phyloP scores from a whole-genome alignment of 2,113 vertebrate genomes.

The Epinephelus cyanopodus region DNA sequence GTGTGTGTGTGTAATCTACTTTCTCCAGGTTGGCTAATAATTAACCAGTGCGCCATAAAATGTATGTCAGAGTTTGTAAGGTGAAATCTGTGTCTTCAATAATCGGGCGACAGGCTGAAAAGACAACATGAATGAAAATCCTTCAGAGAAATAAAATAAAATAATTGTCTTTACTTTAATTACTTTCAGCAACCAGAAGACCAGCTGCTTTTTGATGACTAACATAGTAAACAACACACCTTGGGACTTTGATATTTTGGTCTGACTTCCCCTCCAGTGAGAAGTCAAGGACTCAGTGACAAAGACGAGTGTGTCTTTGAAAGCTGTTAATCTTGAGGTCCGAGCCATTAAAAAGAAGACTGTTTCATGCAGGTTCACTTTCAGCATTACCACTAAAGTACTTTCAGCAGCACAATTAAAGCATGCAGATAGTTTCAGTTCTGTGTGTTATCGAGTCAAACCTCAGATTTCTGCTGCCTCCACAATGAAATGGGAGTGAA shows the following conservation, averaged over 20 bases:
- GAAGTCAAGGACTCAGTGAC: constrained; percentile 14
- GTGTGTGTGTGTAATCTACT: background rate
- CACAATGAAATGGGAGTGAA: background rate
- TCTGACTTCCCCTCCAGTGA: background rate
- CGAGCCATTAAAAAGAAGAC: background rate
- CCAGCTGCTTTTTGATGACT: background rate
- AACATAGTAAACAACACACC: constrained; percentile 29
- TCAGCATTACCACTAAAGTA: background rate
- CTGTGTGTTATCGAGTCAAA: background rate
- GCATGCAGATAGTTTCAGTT: background rate
- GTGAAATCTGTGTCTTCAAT: background rate
- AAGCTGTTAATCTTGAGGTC: constrained; percentile 6
- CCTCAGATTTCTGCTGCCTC: background rate
- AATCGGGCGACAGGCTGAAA: background rate
- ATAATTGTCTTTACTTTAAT: background rate
- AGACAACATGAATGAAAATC: background rate
- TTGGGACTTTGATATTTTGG: constrained; percentile 16
- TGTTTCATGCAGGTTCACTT: background rate
- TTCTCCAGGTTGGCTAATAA: constrained; percentile 51
- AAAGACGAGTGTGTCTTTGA: constrained; percentile 11
- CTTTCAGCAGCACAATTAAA: background rate
- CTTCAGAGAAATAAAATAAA: background rate
- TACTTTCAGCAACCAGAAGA: background rate
- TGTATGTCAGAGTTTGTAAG: constrained; percentile 13
- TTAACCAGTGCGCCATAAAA: constrained; percentile 59